These are phyloP conservation scores for Pseudochirops cupreus DNA, from an alignment of 2,797 vertebrate species.

Conservation along the genomic window DNA sequence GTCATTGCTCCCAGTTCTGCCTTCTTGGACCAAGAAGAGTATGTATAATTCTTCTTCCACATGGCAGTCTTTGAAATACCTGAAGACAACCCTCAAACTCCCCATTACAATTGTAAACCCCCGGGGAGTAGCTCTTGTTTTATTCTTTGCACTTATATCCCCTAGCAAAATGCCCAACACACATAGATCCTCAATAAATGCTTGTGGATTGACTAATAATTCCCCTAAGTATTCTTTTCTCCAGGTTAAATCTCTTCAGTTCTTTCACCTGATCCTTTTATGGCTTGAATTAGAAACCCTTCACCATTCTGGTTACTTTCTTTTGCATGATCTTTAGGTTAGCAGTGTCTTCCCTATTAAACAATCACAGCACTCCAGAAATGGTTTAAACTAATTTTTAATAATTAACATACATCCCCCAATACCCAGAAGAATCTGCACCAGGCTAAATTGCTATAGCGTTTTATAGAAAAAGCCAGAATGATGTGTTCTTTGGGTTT, in stretches of 20 bases:
- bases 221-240: background rate
- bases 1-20: background rate
- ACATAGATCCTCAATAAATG: background rate
- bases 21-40: background rate
- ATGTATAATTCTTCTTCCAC: background rate
- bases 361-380: background rate
- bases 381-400: background rate
- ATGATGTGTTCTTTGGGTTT: background rate
- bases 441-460: background rate
- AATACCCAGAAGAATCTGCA: background rate
- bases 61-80: background rate
- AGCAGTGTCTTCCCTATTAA: background rate
- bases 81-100: background rate
- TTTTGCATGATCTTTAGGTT: background rate
- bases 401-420: background rate
- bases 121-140: background rate
- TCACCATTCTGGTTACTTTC: background rate
- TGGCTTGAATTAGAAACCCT: background rate
- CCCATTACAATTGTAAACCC: background rate
- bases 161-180: background rate
- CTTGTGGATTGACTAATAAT: background rate
- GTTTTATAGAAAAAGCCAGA: background rate
- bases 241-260: background rate
- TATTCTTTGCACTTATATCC: background rate
- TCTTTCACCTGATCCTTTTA: background rate